Conservation (phyloP, 2,888 invertebrate genomes). For the Seira sanloemensis region DNA sequence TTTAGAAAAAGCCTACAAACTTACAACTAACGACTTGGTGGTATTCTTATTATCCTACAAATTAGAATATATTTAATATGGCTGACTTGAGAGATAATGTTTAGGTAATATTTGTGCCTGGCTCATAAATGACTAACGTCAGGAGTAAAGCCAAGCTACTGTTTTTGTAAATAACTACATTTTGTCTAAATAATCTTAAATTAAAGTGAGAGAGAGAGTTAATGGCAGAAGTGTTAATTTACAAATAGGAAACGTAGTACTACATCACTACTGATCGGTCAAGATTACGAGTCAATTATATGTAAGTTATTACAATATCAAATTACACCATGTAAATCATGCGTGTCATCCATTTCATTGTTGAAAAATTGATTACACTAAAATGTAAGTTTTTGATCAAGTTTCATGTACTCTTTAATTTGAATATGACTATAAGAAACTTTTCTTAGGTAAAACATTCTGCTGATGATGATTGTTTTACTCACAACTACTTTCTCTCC, state of each 20-base stretch:
- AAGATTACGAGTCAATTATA: no score
- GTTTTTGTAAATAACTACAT: neutral
- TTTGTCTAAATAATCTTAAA: neutral
- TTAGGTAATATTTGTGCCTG: neutral
- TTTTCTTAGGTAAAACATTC: conserved; percentile 56
- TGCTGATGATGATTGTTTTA: conserved; percentile 46
- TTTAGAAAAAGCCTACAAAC: neutral
- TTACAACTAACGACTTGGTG: conserved; percentile 5
- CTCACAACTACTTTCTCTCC: conserved; percentile 32
- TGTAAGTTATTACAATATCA: no score
- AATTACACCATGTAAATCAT: no score
- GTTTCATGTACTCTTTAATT: no score
- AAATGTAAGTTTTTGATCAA: no score
- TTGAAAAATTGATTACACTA: no score
- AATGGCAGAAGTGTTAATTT: no score
- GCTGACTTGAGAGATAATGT: conserved; percentile 48
- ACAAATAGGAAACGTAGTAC: no score
- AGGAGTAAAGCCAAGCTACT: conserved; percentile 14
- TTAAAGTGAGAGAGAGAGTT: no score
- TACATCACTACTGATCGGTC: no score
- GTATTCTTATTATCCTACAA: neutral
- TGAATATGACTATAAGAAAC: conserved; percentile 43
- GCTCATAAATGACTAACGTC: neutral
- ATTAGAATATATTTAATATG: conserved; percentile 36
- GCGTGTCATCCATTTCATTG: no score